Evolutionary conservation across 1,140 invertebrate species (phyloP), one percentile per base, ranked within the genome.

Genomic region (Drosophila parabipectinata): DNA sequence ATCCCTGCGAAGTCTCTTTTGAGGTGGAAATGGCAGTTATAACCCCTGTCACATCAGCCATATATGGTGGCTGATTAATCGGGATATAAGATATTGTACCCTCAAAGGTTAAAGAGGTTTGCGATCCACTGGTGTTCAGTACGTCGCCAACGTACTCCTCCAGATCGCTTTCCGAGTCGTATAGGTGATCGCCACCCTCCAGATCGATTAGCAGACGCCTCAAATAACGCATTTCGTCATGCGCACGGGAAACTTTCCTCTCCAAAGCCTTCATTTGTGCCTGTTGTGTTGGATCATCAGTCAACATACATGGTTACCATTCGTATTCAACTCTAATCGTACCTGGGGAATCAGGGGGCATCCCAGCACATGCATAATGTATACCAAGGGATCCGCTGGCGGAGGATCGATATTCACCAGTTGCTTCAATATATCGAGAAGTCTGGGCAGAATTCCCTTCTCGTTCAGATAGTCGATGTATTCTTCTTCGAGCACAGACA

Each of bases 231-330:
- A 87, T n/a, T 5, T 87, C 82, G 4, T 87, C 79, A 12, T 88
- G 69, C 3, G 83, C 83, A 2, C 75, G 75, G 0, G 78, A 62
- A 1, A 87, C 82, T 4, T 87, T 69, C 12, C 78, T 71, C 37
- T 87, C 82, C 58, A 88, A 48, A 3, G 76, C 45, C 32, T 89
- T 89, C 76, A 88, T 84, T 60, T 88, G 72, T 0, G 79, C 66
- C 67, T 74, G 6, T n/a, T 18, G 4, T 6, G 4, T 1, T 1
- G 10, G 8, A 15, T 14, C 21, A 28, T 4, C 10, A 4, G 14
- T 6, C 3, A 28, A 28, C 7, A 48, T 37, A 2, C 4, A 24
- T 5, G 0, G 14, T 18, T 68, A 26, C 5, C 12, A 10, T 45
- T 39, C 26, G 6, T 18, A n/a, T 32, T 3, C 1, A 12, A 5